These are phyloP conservation scores for Drosophila trichaetosa DNA, from an alignment of 2,888 invertebrate species.

Conservation along the genomic window DNA sequence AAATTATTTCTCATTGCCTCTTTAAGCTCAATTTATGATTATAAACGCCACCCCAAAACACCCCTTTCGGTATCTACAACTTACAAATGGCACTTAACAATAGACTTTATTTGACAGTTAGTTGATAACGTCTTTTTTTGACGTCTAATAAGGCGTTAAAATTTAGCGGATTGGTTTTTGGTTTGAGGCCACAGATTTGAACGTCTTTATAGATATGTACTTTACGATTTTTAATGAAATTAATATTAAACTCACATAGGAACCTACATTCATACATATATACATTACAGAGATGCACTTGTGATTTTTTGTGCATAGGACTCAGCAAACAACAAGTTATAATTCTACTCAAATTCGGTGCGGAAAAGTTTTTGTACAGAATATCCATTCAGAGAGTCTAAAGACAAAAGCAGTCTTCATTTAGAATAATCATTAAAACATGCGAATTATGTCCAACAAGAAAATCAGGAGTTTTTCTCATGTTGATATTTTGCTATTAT, in stretches of 20 bases:
- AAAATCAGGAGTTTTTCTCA: background rate
- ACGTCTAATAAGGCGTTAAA: slow-evolving; percentile 4
- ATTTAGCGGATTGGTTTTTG: slow-evolving; percentile 26
- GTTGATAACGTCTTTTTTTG: slow-evolving; percentile 39
- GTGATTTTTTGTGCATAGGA: slow-evolving; percentile 16
- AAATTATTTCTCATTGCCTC: slow-evolving; percentile 48
- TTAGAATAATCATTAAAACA: background rate
- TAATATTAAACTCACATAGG: background rate
- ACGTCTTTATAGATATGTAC: slow-evolving; percentile 10
- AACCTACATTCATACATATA: background rate
- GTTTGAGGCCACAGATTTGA: slow-evolving; percentile 1
- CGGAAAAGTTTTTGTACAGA: background rate
- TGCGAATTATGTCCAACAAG: background rate
- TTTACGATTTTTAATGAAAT: slow-evolving; percentile 31
- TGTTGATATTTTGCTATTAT: background rate
- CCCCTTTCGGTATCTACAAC: background rate
- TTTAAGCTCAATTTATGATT: slow-evolving; percentile 57
- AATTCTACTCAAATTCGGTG: background rate
- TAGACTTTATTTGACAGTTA: slow-evolving; percentile 45
- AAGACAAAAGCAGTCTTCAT: background rate
- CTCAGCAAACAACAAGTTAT: slow-evolving; percentile 12
- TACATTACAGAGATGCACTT: slow-evolving; percentile 13
- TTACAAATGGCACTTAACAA: slow-evolving; percentile 6
- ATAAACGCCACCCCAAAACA: slow-evolving; percentile 27
- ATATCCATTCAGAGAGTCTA: background rate